Evolutionary conservation across 2,113 vertebrate species (phyloP).

Genomic region (Lampris incognitus): DNA sequence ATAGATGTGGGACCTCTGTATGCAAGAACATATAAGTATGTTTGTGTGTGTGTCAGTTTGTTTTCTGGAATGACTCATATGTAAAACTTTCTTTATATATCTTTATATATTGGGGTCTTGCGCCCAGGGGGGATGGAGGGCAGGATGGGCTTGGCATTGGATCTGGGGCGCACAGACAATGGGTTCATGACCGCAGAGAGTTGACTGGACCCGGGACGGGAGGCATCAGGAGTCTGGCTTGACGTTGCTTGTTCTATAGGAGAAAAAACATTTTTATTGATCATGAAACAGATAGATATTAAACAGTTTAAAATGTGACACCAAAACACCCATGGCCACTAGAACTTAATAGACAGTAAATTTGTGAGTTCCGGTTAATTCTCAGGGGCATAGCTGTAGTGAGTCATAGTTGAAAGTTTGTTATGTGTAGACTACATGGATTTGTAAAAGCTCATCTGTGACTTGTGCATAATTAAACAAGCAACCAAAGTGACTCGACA

Average conservation of each 20-base stretch:
- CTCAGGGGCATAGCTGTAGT: no score
- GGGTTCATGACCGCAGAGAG: background rate
- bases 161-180: constrained; percentile 68
- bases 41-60: background rate
- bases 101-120: constrained; percentile 60
- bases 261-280: constrained; percentile 1
- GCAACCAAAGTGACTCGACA: no score
- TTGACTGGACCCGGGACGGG: constrained; percentile 25
- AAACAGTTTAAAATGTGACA: background rate
- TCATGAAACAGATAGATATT: background rate
- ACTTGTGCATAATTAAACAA: no score
- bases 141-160: constrained; percentile 81
- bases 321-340: background rate
- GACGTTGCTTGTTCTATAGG: constrained; percentile 42
- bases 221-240: constrained; percentile 44
- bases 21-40: background rate
- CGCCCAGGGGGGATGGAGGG: constrained; percentile 86
- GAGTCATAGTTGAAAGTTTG: no score
- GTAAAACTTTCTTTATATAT: no score
- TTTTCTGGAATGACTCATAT: no score
- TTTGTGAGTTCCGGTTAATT: no score
- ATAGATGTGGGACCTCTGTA: no score
- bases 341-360: background rate
- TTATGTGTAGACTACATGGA: no score
- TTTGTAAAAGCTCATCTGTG: no score